These are phyloP conservation scores for Halictus ligatus DNA, from an alignment of 2,888 invertebrate species.

Conservation along the genomic window DNA sequence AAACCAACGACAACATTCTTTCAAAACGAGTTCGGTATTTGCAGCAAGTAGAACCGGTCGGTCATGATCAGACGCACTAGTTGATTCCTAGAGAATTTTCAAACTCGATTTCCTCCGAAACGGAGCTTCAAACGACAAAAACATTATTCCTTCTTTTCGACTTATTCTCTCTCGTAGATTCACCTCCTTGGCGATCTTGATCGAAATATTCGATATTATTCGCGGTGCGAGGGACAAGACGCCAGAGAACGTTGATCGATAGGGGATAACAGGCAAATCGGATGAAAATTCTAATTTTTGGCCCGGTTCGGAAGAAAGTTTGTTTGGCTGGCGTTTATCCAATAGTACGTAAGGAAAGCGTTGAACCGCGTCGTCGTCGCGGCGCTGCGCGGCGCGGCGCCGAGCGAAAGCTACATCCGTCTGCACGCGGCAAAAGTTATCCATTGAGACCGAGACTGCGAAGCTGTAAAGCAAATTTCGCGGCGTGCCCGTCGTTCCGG, in stretches of 20 bases:
- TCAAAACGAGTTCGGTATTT: neutral
- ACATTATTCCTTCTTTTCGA: neutral
- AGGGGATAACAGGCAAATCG: neutral
- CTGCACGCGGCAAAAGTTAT: slow-evolving; percentile 50
- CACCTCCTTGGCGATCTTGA: no score
- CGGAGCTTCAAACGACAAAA: neutral
- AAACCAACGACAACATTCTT: neutral
- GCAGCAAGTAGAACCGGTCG: neutral
- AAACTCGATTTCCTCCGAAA: neutral
- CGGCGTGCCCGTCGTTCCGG: slow-evolving; percentile 36
- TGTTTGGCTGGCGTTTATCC: neutral
- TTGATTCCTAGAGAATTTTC: neutral
- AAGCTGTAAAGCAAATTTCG: slow-evolving; percentile 65
- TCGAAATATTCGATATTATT: no score
- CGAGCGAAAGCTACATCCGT: slow-evolving; percentile 30
- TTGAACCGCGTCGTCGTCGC: neutral
- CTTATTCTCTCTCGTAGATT: neutral
- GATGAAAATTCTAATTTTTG: neutral
- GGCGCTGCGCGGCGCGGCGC: neutral
- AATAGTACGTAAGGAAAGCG: slow-evolving; percentile 20
- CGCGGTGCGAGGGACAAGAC: no score
- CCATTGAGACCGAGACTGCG: slow-evolving; percentile 39
- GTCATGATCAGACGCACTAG: neutral
- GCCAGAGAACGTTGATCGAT: neutral
- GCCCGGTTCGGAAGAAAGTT: neutral